phyloP scores from a whole-genome alignment of 1,140 invertebrate genomes.

The Pogonomyrmex californicus region DNA sequence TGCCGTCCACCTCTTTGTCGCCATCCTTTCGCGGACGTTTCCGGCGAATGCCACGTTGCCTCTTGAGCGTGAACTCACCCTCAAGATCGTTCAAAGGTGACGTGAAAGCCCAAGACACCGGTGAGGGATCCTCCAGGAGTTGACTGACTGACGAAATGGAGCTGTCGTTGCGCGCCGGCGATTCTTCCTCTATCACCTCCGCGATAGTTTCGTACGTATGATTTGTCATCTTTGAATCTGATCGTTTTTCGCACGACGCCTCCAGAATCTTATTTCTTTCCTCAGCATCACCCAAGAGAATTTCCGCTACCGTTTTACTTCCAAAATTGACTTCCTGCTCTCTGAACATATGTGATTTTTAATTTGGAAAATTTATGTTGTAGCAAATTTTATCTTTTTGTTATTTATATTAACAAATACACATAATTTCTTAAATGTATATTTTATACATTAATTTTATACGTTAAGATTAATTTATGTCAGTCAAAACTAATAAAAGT shows the following conservation, averaged over 20 bases:
- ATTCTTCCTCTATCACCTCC: constrained; percentile 64
- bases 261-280: constrained; percentile 79
- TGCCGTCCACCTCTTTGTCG: constrained; percentile 75
- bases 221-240: constrained; percentile 45
- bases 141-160: constrained; percentile 85
- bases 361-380: not conserved
- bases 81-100: constrained; percentile 83
- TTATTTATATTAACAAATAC: not conserved
- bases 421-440: not conserved
- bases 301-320: constrained; percentile 82
- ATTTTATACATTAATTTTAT: not conserved
- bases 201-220: constrained; percentile 81
- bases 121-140: constrained; percentile 84
- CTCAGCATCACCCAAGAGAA: constrained; percentile 79
- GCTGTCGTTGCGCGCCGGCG: constrained; percentile 82
- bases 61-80: constrained; percentile 84
- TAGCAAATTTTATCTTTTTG: not conserved
- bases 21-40: constrained; percentile 81
- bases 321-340: constrained; percentile 79
- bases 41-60: constrained; percentile 85
- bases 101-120: constrained; percentile 83
- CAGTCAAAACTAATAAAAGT: not conserved
- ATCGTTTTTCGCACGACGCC: constrained; percentile 24
- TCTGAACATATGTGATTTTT: constrained; percentile 57
- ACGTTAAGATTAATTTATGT: not conserved